phyloP scores from a whole-genome alignment of 2,113 vertebrate species.

The Eidolon helvum region DNA sequence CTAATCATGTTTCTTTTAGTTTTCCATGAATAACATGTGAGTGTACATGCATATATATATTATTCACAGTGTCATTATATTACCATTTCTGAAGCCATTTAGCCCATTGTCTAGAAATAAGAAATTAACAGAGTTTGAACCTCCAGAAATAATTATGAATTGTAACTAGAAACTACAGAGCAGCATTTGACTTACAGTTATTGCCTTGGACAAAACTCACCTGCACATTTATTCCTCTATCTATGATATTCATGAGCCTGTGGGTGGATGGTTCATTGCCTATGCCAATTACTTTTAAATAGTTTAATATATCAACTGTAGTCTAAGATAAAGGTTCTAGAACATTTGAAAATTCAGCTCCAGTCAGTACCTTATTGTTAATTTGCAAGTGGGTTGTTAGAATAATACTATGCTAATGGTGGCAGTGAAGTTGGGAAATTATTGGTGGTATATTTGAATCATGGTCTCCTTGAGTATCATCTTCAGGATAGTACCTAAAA shows the following conservation, averaged over 20 bases:
- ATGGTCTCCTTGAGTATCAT: background rate
- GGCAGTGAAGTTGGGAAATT: background rate
- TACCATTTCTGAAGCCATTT: slow-evolving; percentile 12
- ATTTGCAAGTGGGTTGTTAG: slow-evolving; percentile 15
- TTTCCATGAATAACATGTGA: background rate
- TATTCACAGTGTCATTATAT: slow-evolving; percentile 36
- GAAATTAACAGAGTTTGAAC: background rate
- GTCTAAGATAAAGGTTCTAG: background rate
- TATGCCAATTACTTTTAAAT: slow-evolving; percentile 56
- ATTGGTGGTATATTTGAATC: background rate
- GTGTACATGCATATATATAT: background rate
- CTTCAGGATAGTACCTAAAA: background rate
- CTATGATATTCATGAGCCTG: slow-evolving; percentile 25
- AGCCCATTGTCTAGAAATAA: slow-evolving; percentile 29
- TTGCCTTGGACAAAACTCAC: background rate
- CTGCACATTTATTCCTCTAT: background rate
- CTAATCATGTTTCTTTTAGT: background rate
- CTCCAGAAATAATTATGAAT: slow-evolving; percentile 55
- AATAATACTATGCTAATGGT: background rate
- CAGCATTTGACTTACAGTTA: slow-evolving; percentile 32
- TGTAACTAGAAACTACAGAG: slow-evolving; percentile 34
- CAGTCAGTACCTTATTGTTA: background rate
- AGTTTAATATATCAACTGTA: background rate
- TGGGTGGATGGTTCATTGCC: background rate
- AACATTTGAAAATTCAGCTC: slow-evolving; percentile 23